Base-by-base conservation (phyloP, 2,797 vertebrate genomes). In the Thaleichthys pacificus region DNA sequence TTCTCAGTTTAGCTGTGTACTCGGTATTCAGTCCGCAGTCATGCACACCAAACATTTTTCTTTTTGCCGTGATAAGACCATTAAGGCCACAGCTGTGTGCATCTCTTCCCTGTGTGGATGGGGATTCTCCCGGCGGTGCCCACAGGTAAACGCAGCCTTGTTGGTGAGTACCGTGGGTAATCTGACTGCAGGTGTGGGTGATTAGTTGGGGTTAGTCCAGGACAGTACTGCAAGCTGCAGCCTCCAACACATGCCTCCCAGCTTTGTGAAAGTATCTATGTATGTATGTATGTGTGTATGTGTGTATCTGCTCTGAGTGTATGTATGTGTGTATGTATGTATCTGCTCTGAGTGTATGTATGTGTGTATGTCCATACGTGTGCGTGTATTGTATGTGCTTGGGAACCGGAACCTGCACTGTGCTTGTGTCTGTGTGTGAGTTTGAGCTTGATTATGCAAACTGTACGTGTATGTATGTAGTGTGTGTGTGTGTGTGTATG, bases 81-180 rank as follows among this genome's bases (percentile, higher is more conserved):
- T 42, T 42, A 42, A 42, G 38, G 38, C 11, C 38, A 42, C 38
- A 42, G 38, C 38, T 11, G 8, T 9, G 8, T 9, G 9, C 9
- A 2, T 35, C 4, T 6, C 6, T 7, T 35, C 5, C 32, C 32
- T 35, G 32, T 42, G 38, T 42, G 38, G 38, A 42, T 7, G 38
- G 38, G 38, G 1, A 42, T 42, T 11, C 38, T 42, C 38, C 38
- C 22, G 66, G 70, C n/a, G 71, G 74, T 80, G 76, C 76, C 74
- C 76, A 66, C 69, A 42, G 77, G 17, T 64, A 77, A 17, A 3
- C 8, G 38, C 38, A 42, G 11, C 38, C 38, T 42, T 42, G 38
- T 3, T 12, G 9, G 38, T 9, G 38, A 42, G 38, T 42, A 42
- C 11, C 7, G 8, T 42, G 28, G 28, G 68, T 56, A 71, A 63